phyloP scores from a whole-genome alignment of 1,140 invertebrate species.

The Drosophila erecta region DNA sequence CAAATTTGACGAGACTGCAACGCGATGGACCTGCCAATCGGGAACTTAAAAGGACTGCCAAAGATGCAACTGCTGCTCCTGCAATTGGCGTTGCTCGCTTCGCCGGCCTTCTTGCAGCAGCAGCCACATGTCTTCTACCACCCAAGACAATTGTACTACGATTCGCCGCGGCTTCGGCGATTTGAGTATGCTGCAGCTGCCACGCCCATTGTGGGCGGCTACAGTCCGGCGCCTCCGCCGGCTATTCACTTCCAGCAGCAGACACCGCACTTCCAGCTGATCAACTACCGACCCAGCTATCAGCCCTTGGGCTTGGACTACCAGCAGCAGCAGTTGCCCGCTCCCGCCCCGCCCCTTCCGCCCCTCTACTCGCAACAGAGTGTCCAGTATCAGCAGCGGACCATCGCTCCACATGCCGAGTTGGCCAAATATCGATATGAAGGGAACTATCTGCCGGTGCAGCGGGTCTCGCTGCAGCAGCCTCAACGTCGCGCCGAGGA shows the following conservation, averaged over 20 bases:
- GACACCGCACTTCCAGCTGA: conserved; percentile 60
- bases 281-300: conserved; percentile 63
- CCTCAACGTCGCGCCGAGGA: conserved; percentile 35
- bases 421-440: conserved; percentile 75
- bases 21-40: conserved; percentile 57
- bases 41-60: neutral
- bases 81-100: conserved; percentile 7
- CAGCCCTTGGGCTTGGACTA: conserved; percentile 56
- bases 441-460: conserved; percentile 68
- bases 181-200: conserved; percentile 46
- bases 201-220: conserved; percentile 26
- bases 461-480: conserved; percentile 27
- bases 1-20: conserved; percentile 74
- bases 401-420: conserved; percentile 58
- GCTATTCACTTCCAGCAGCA: conserved; percentile 59
- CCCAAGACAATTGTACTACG: conserved; percentile 48
- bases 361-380: conserved; percentile 56
- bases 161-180: conserved; percentile 53
- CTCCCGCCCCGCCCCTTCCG: conserved; percentile 25
- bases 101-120: conserved; percentile 15
- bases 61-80: conserved; percentile 11
- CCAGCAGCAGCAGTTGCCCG: conserved; percentile 56
- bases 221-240: conserved; percentile 7
- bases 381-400: conserved; percentile 65
- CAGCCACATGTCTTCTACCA: conserved; percentile 37